Evolutionary conservation across 1,140 invertebrate species (phyloP).

Genomic region (Belonocnema kinseyi): DNA sequence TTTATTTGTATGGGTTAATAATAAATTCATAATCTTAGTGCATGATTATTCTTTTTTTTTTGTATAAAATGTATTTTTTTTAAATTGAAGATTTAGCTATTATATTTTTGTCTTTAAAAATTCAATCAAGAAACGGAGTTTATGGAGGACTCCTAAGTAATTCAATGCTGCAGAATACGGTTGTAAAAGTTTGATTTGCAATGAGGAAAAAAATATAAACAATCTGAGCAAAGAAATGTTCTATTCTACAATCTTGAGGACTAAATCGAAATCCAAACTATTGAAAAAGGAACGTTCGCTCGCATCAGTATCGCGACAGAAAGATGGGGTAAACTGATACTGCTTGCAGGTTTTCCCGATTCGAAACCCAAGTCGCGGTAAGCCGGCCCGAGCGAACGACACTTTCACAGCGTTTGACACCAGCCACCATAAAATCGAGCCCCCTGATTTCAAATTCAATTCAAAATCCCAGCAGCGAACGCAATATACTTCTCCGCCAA

Average conservation of each 20-base stretch:
- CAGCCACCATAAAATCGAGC: conserved; percentile 66
- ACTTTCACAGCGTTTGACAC: conserved; percentile 63
- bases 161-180: too few species aligned
- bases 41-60: too few species aligned
- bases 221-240: background rate
- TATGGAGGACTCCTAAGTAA: too few species aligned
- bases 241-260: too few species aligned
- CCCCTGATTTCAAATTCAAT: conserved; percentile 71
- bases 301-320: conserved; percentile 47
- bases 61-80: too few species aligned
- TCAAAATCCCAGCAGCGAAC: conserved; percentile 61
- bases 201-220: too few species aligned
- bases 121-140: too few species aligned
- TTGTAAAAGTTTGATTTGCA: background rate
- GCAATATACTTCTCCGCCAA: conserved; percentile 57
- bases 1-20: too few species aligned
- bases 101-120: too few species aligned
- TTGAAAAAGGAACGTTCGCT: conserved; percentile 36
- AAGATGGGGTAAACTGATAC: conserved; percentile 54
- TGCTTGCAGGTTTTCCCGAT: conserved; percentile 37
- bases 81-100: too few species aligned
- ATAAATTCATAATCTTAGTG: too few species aligned
- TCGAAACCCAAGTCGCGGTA: conserved; percentile 35
- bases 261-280: conserved; percentile 11
- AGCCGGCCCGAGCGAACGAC: conserved; percentile 37